Evolutionary conservation across 1,140 invertebrate species (phyloP).

Genomic region (Zaprionus kolodkinae): DNA sequence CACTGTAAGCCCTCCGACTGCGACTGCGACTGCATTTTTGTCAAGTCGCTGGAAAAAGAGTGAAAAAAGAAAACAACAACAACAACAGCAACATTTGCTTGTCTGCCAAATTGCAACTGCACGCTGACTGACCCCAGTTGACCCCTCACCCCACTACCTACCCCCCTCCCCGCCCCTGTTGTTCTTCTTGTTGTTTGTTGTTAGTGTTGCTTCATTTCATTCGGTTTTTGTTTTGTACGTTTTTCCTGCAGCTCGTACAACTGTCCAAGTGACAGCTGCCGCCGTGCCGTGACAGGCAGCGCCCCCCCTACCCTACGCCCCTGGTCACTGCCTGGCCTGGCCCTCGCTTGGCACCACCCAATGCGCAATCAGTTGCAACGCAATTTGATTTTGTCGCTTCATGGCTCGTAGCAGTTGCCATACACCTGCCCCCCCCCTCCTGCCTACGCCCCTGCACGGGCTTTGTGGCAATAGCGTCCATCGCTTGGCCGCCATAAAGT

Average conservation of each 20-base stretch:
- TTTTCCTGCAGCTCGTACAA: constrained; percentile 67
- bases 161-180: constrained; percentile 14
- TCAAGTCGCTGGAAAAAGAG: constrained; percentile 14
- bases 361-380: constrained; percentile 81
- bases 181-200: constrained; percentile 48
- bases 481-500: constrained; percentile 72
- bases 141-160: background rate
- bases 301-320: constrained; percentile 2
- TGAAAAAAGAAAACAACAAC: background rate
- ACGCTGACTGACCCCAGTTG: constrained; percentile 40
- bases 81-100: constrained; percentile 29
- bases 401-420: constrained; percentile 61
- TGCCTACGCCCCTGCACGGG: background rate
- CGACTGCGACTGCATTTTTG: constrained; percentile 41
- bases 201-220: constrained; percentile 52
- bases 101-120: constrained; percentile 55
- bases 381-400: constrained; percentile 81
- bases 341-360: constrained; percentile 40
- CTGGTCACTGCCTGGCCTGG: constrained; percentile 12
- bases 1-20: background rate
- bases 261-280: constrained; percentile 81
- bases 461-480: constrained; percentile 51
- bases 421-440: constrained; percentile 1
- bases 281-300: constrained; percentile 64
- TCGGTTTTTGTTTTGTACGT: constrained; percentile 49